Percentiles rank a stretch among this genome's conserved stretches.
These are phyloP conservation scores for Myotis yumanensis DNA, from an alignment of 2,113 vertebrate genomes.

Conservation along the genomic window DNA sequence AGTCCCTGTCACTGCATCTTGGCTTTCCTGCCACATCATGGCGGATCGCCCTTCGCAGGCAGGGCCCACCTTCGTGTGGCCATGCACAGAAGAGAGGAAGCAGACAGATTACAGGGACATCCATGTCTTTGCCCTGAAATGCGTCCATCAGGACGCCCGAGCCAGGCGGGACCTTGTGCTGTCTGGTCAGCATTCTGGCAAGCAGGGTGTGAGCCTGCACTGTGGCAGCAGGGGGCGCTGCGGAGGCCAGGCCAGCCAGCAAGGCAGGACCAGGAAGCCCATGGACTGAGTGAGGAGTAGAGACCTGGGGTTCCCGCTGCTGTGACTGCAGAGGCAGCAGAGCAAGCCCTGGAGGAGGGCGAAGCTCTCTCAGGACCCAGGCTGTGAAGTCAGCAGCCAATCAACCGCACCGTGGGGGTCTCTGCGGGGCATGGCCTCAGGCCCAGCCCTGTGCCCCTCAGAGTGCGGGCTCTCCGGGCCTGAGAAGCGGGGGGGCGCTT, in stretches of 20 bases:
- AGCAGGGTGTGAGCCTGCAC: too few relatives aligned
- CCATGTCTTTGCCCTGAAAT: not conserved
- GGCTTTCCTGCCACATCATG: not conserved
- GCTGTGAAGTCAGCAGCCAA: not conserved
- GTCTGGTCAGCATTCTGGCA: too few relatives aligned
- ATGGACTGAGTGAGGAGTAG: not conserved
- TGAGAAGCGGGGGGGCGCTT: not conserved
- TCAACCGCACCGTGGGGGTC: constrained; percentile 13
- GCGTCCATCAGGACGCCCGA: not conserved
- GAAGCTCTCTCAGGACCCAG: not conserved
- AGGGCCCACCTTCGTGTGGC: not conserved
- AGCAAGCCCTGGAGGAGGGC: not conserved
- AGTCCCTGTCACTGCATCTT: not conserved
- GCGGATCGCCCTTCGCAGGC: not conserved
- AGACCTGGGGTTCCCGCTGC: not conserved
- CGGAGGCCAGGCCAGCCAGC: too few relatives aligned
- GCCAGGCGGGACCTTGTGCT: not conserved
- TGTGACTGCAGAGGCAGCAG: not conserved
- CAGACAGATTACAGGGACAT: not conserved
- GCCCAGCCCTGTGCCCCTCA: not conserved
- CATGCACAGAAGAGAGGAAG: not conserved
- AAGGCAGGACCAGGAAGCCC: not conserved
- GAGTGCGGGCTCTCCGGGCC: constrained; percentile 41
- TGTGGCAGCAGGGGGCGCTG: not conserved
- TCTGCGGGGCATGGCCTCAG: not conserved